Evolutionary conservation across 2,113 vertebrate genomes (phyloP), one percentile per base, ranked within the genome.

Genomic region (Coryphaenoides rupestris): DNA sequence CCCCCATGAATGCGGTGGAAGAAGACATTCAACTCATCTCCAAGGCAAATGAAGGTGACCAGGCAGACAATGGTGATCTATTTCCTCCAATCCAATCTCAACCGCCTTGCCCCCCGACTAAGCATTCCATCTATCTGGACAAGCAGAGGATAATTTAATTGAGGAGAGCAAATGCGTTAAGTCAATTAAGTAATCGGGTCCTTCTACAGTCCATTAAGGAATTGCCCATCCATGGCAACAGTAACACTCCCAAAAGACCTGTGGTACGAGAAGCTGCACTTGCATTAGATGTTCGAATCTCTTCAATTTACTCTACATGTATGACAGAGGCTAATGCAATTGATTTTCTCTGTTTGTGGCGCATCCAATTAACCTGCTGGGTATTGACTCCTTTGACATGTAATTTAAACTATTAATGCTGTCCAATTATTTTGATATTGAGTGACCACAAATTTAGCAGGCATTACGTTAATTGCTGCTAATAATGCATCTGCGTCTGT

Each of bases 121-220:
- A 62, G 53, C 65, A 68, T 62, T 74, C 77, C 73, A 71, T 78
- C 75, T 69, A 63, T 68, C 63, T 64, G 59, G 74, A 80, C 75
- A 79, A 70, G 69, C 70, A 80, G 65, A 53, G 67, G 59, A 72
- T 86, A 82, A 84, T 84, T 82, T 73, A 78, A 86, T 87, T 67
- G 81, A 73, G 73, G 71, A 40, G 58, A 73, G 77, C 66, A 61
- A 82, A 66, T 81, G 70, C 76, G 73, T 65, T 73, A 77, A 77
- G 76, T 83, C 85, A 84, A 80, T 81, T 72, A 72, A 81, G 82
- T 86, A 84, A 87, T 86, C 80, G 79, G 79, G 53, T 83, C 76
- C 64, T 80, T 81, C 76, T 74, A 68, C 80, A 81, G 65, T 77
- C 76, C 77, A 88, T 88, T 85, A 85, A 78, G 68, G 55, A 79